These are phyloP conservation scores for Epizoanthus stellaris DNA, from an alignment of 92 coral and sea anemone genomes.

Conservation along the genomic window DNA sequence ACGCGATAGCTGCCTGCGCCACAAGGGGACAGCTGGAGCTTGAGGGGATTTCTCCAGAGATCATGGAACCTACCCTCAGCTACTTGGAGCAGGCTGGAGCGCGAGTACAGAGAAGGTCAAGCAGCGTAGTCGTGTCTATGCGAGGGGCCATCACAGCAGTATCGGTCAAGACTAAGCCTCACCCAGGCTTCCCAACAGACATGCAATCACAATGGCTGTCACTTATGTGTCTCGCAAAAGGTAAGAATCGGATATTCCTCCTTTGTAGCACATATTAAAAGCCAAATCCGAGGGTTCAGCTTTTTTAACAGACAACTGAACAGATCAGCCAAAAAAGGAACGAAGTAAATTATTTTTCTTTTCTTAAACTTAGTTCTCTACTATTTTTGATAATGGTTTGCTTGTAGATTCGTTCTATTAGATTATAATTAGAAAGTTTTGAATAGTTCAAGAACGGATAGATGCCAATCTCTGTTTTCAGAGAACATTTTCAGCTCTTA, in stretches of 20 bases:
- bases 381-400: no score
- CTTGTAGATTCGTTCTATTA: no score
- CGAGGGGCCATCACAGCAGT: constrained; percentile 14
- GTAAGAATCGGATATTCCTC: neutral
- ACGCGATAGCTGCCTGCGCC: constrained; percentile 63
- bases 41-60: constrained; percentile 2
- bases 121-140: constrained; percentile 14
- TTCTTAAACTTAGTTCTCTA: no score
- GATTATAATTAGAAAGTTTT: no score
- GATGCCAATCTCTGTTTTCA: no score
- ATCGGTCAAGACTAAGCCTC: constrained; percentile 49
- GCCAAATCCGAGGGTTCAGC: no score
- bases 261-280: neutral
- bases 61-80: constrained; percentile 45
- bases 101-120: constrained; percentile 17
- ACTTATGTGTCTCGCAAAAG: constrained; percentile 61
- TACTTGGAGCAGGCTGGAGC: constrained; percentile 55
- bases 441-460: no score
- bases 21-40: constrained; percentile 57
- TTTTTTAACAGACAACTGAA: no score
- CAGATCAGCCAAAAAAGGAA: no score
- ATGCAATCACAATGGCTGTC: constrained; percentile 75
- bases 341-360: no score
- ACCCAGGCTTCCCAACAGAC: constrained; percentile 76
- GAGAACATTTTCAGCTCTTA: no score